Conservation (phyloP, 2,797 vertebrate genomes). For the Holocentrus rufus region DNA sequence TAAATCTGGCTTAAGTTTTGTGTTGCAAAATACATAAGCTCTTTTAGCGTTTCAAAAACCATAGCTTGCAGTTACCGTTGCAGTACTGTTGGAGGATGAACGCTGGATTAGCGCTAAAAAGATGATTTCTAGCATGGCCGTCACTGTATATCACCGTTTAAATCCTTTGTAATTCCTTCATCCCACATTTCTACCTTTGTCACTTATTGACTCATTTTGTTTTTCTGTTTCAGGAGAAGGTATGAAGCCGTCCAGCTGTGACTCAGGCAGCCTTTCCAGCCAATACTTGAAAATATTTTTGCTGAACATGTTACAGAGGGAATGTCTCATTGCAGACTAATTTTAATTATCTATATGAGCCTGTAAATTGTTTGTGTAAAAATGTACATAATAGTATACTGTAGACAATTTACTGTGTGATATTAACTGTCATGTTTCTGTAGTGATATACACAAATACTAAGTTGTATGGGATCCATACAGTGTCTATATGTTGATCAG, state of each 20-base stretch:
- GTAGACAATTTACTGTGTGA: constrained; percentile 49
- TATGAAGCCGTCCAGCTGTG: constrained; percentile 51
- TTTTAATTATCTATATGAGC: constrained; percentile 28
- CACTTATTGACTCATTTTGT: constrained; percentile 14
- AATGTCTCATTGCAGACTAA: constrained; percentile 14
- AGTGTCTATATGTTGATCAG: constrained; percentile 30
- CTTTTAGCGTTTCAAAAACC: neutral
- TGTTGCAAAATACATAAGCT: neutral
- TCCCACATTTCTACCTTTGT: neutral
- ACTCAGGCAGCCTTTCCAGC: constrained; percentile 26
- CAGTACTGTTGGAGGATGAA: neutral
- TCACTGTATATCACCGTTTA: neutral
- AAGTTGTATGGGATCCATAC: constrained; percentile 55
- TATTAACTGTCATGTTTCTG: constrained; percentile 19
- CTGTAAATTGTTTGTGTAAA: constrained; percentile 42
- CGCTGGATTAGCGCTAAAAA: neutral
- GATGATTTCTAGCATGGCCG: neutral
- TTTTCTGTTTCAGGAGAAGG: constrained; percentile 66
- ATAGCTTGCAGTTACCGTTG: neutral
- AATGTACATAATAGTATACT: constrained; percentile 24
- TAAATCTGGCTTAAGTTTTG: neutral
- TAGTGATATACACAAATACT: constrained; percentile 42
- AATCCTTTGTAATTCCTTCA: neutral
- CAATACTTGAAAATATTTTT: constrained; percentile 71
- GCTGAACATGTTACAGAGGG: constrained; percentile 53